Evolutionary conservation across 1,140 invertebrate species (phyloP).

Genomic region (Gonioctena quinquepunctata): DNA sequence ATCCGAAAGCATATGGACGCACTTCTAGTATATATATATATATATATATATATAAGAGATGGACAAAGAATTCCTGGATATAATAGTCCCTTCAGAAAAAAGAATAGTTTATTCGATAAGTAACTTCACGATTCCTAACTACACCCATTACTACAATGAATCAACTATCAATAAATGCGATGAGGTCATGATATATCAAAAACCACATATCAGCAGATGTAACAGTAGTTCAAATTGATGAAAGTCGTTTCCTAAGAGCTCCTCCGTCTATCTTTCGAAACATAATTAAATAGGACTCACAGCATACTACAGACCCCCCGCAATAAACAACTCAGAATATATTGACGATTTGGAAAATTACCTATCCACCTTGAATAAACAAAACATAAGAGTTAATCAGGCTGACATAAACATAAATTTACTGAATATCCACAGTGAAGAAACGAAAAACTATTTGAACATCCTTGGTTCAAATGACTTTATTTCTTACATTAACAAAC

Average conservation of each 20-base stretch:
- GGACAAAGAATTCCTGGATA: not conserved
- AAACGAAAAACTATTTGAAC: not conserved
- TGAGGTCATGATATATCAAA: slow-evolving; percentile 6
- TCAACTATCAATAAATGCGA: slow-evolving; percentile 2
- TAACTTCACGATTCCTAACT: slow-evolving; percentile 10
- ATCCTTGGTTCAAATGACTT: not conserved
- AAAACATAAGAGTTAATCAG: not conserved
- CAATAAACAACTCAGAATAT: slow-evolving; percentile 1
- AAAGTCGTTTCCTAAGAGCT: not conserved
- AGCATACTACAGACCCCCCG: slow-evolving; percentile 11
- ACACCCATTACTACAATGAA: slow-evolving; percentile 2
- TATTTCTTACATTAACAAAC: not conserved
- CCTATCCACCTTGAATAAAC: not conserved
- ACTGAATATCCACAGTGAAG: not conserved
- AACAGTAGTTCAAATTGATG: not conserved
- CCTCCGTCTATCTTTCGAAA: not conserved
- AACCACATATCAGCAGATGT: slow-evolving; percentile 1
- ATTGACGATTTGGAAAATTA: slow-evolving; percentile 5
- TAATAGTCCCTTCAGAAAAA: slow-evolving; percentile 11
- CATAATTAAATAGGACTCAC: slow-evolving; percentile 3
- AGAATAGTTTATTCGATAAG: slow-evolving; percentile 1
- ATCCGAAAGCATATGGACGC: not conserved
- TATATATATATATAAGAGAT: too few relatives aligned
- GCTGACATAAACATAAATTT: slow-evolving; percentile 15
- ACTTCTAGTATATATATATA: not conserved